Conservation (phyloP, 2,797 vertebrate genomes). For the Valencia hispanica region DNA sequence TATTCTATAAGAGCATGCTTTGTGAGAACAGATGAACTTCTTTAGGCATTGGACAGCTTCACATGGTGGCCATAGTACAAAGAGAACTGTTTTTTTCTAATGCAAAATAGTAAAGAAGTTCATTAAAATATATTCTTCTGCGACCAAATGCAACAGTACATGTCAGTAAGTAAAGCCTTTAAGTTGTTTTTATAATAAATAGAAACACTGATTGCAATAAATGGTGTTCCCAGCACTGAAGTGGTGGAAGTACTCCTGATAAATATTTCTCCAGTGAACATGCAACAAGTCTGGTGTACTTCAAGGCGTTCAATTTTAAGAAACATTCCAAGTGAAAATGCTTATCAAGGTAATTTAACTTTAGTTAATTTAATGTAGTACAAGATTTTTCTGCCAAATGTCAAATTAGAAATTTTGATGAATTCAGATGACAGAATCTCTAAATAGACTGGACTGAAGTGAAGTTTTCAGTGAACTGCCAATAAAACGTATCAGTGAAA, state of each 20-base stretch:
- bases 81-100: slow-evolving; percentile 19
- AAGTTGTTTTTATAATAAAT: slow-evolving; percentile 45
- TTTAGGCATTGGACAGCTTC: slow-evolving; percentile 31
- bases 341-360: slow-evolving; percentile 38
- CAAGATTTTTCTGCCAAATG: slow-evolving; percentile 36
- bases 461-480: background rate
- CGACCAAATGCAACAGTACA: slow-evolving; percentile 33
- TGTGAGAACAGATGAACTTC: slow-evolving; percentile 60
- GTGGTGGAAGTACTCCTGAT: slow-evolving; percentile 38
- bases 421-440: slow-evolving; percentile 27
- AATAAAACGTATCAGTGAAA: slow-evolving; percentile 3
- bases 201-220: slow-evolving; percentile 45
- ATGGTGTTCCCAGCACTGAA: slow-evolving; percentile 51
- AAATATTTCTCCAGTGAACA: slow-evolving; percentile 64
- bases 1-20: slow-evolving; percentile 72
- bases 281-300: slow-evolving; percentile 65
- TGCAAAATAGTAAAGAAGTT: slow-evolving; percentile 36
- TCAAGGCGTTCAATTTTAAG: slow-evolving; percentile 32
- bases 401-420: slow-evolving; percentile 17
- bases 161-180: slow-evolving; percentile 30
- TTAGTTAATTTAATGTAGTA: slow-evolving; percentile 34
- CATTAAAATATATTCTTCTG: slow-evolving; percentile 28
- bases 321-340: slow-evolving; percentile 68
- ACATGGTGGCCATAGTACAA: slow-evolving; percentile 28
- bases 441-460: slow-evolving; percentile 16